Conservation (phyloP, 2,888 invertebrate species). For the Rhamnusium bicolor region DNA sequence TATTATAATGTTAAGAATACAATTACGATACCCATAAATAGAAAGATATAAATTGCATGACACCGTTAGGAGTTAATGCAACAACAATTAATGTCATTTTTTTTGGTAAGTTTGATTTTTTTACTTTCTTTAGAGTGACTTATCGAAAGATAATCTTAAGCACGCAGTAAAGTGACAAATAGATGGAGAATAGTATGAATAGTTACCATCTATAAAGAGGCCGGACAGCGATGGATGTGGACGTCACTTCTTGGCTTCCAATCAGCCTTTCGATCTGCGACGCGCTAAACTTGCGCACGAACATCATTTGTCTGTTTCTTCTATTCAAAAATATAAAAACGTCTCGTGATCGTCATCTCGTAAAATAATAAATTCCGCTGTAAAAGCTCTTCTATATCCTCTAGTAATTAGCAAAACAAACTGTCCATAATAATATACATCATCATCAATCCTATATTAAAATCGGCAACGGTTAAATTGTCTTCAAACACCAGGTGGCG, state of each 20-base stretch:
- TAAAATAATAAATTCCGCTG: neutral
- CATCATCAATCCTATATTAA: too few relatives aligned
- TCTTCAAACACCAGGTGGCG: too few relatives aligned
- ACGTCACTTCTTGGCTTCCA: constrained; percentile 62
- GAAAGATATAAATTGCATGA: constrained; percentile 43
- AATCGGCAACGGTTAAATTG: too few relatives aligned
- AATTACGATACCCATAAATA: constrained; percentile 49
- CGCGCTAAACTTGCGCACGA: constrained; percentile 61
- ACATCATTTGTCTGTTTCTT: constrained; percentile 59
- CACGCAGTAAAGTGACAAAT: constrained; percentile 64
- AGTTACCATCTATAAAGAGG: constrained; percentile 60
- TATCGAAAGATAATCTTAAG: constrained; percentile 58
- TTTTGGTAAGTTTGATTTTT: constrained; percentile 44
- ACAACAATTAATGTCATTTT: constrained; percentile 46
- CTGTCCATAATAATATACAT: too few relatives aligned
- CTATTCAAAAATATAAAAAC: constrained; percentile 51
- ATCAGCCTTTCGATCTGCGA: constrained; percentile 60
- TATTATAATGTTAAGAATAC: constrained; percentile 44
- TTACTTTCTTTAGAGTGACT: constrained; percentile 34
- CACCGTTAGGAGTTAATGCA: constrained; percentile 43
- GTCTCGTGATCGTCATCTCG: constrained; percentile 35
- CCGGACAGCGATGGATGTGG: constrained; percentile 62
- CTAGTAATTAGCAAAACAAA: neutral
- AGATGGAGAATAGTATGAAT: constrained; percentile 62
- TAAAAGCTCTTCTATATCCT: neutral